These are phyloP conservation scores for Leptodactylus fuscus DNA, from an alignment of 2,113 vertebrate genomes.

Conservation along the genomic window DNA sequence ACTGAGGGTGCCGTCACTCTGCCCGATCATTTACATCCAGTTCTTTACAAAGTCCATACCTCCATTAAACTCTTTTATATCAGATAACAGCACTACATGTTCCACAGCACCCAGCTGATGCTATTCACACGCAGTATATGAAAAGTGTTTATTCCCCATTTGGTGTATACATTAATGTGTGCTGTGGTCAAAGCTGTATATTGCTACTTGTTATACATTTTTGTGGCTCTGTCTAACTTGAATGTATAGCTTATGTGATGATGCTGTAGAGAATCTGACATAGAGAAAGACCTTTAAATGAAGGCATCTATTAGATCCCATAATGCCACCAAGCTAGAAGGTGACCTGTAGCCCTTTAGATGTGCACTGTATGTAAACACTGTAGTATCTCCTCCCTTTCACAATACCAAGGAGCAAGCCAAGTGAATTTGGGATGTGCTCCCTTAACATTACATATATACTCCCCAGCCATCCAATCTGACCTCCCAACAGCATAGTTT, in stretches of 20 bases:
- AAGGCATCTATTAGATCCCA: neutral
- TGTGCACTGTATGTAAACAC: no score
- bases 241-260: neutral
- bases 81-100: neutral
- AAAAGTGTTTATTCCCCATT: neutral
- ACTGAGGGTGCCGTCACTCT: neutral
- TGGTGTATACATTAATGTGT: neutral
- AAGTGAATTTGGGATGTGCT: neutral
- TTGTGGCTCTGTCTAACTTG: neutral
- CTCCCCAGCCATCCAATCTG: no score
- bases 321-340: neutral
- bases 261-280: neutral
- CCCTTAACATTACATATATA: no score
- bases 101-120: neutral
- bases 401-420: no score
- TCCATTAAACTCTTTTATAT: neutral
- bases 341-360: neutral
- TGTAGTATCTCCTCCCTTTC: no score
- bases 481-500: no score
- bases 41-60: neutral
- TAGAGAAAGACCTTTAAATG: neutral
- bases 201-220: neutral
- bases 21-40: neutral
- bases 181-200: neutral
- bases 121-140: neutral